Evolutionary conservation across 1,140 invertebrate genomes (phyloP), one percentile per base, ranked within the genome.

Genomic region (Brachystomella parvula): DNA sequence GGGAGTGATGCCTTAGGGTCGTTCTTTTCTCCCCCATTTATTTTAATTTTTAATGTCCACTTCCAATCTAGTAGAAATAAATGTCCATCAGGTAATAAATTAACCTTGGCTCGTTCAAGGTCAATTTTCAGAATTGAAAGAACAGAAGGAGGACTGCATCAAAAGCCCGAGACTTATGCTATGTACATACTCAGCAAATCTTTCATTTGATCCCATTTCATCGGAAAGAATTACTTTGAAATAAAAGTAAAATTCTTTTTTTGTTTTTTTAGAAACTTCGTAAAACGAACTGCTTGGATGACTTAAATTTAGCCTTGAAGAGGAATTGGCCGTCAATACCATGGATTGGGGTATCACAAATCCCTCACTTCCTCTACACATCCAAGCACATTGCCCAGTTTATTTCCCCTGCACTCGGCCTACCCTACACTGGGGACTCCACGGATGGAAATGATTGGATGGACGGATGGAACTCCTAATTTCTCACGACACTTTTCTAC

Each of bases 361-460:
- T 97, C 63, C 82, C 93, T 15, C 94, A 97, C 77, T 96, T 96
- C 76, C 80, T 97, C 66, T 98, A 96, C 79, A 98, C 97, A 79
- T 90, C 89, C 66, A 90, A 88, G 77, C 87, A 86, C 33, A 90
- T 88, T 2, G 90, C 92, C 0, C 94, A 97, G 78, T 86, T 93
- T 73, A 90, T 94, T 1, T 85, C 86, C 71, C 77, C 89, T 49
- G 83, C 84, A 67, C 79, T 86, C 28, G 89, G 89, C 1, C 12
- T 24, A 6, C 49, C 49, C 49, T 93, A 93, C 47, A 67, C 24
- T 26, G n/a, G 28, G 35, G 47, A 35, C 15, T 15, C 64, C 2
- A 6, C 12, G 32, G 29, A 6, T 61, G 44, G 24, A 61, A 47
- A n/a, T n/a, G n/a, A n/a, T n/a, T n/a, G n/a, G n/a, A n/a, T n/a